Percentiles rank a stretch among this genome's conserved stretches.
Evolutionary conservation across 2,113 vertebrate species (phyloP).

Genomic region (Oostethus manadensis): DNA sequence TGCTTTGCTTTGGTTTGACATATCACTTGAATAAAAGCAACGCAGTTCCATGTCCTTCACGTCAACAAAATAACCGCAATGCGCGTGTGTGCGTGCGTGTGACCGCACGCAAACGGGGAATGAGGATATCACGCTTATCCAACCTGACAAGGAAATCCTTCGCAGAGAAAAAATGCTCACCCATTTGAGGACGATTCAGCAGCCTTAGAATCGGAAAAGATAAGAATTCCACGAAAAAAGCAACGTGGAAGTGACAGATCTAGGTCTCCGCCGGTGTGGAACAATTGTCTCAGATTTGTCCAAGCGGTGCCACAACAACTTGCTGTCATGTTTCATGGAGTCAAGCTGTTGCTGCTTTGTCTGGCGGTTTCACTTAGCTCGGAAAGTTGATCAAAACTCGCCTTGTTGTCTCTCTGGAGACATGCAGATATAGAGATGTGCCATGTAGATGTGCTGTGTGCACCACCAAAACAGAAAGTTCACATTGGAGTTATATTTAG

Average conservation of each 20-base stretch:
- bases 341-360: constrained; percentile 24
- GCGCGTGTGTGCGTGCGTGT: constrained; percentile 13
- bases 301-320: constrained; percentile 44
- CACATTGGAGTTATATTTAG: background rate
- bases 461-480: no score
- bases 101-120: background rate
- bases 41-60: constrained; percentile 13
- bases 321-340: constrained; percentile 33
- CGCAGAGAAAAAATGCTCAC: constrained; percentile 13
- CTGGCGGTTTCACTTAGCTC: background rate
- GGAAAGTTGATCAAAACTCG: background rate
- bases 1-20: background rate
- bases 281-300: constrained; percentile 36
- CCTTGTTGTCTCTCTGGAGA: background rate
- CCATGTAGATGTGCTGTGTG: no score
- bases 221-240: constrained; percentile 39
- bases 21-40: background rate
- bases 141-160: constrained; percentile 59
- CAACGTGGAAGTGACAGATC: constrained; percentile 55
- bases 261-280: constrained; percentile 54
- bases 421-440: background rate
- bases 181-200: constrained; percentile 41
- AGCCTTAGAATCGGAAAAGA: constrained; percentile 47
- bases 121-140: constrained; percentile 49
- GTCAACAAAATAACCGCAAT: constrained; percentile 28